Base-by-base conservation (phyloP, 2,113 vertebrate genomes). In the Semicossyphus pulcher region DNA sequence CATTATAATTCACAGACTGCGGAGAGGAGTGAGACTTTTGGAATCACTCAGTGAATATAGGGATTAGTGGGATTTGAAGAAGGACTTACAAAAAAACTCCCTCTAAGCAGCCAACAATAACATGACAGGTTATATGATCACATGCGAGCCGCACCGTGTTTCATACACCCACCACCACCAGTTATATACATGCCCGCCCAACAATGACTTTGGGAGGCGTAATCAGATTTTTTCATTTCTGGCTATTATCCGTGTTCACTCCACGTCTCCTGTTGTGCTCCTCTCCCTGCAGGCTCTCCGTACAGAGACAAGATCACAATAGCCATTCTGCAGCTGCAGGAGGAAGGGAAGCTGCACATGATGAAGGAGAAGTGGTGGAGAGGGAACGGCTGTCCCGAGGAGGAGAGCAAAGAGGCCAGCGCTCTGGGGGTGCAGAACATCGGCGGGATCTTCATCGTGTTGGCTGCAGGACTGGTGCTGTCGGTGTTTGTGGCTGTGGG, bases 301-400 rank as follows among this genome's bases (percentile, higher is more conserved):
- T 99, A 99, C 29, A 92, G 97, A 91, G 97, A 99, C 91, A 98
- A 97, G 91, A 99, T 99, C 89, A 99, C 97, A 52, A 99, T 99
- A 86, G 96, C 97, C 58, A 99, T 99, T 88, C 95, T 99, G 80
- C 97, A 99, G 92, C 93, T 99, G 53, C 97, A 99, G 86, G 97
- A 99, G 78, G 97, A 98, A 81, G 97, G 97, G 70, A 99, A 98
- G 83, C 95, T 99, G 68, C 97, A 99, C 85, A 98, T 99, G 97
- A 99, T 99, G 97, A 99, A 99, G 88, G 97, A 99, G 89, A 99
- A 99, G 80, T 99, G 97, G 97, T 99, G 97, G 97, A 65, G 97
- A 54, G 97, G 97, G 47, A 99, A 99, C 14, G 97, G 97, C 36
- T 99, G 97, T 67, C 97, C 97, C 0, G 97, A 99, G 85, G 97